Percentiles rank a stretch among this genome's conserved stretches.
These are phyloP conservation scores for Spisula subtruncata DNA, from an alignment of 2,888 invertebrate species.

Conservation along the genomic window DNA sequence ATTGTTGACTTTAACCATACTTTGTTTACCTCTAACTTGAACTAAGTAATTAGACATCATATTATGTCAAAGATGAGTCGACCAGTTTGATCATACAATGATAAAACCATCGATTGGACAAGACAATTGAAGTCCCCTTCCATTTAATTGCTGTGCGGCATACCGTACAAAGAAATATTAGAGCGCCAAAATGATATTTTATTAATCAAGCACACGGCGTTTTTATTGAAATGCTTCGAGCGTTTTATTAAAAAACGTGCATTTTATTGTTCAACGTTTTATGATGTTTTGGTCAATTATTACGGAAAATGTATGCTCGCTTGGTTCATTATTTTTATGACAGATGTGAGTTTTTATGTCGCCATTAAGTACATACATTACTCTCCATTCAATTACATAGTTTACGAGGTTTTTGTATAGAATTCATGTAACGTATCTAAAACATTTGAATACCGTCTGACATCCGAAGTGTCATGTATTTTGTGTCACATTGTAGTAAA, in stretches of 20 bases:
- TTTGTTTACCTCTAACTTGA: not conserved
- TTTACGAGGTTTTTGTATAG: not conserved
- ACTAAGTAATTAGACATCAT: not conserved
- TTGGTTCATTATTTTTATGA: constrained; percentile 9
- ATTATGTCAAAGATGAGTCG: constrained; percentile 11
- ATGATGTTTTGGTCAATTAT: not conserved
- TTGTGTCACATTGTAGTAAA: not conserved
- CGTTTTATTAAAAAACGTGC: not conserved
- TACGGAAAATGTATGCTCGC: not conserved
- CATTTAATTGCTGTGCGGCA: not conserved
- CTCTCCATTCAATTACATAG: not conserved
- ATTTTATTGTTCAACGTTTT: not conserved
- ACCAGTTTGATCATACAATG: not conserved
- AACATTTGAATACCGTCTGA: too few relatives aligned
- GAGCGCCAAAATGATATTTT: not conserved
- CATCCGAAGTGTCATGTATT: too few relatives aligned
- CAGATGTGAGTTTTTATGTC: not conserved
- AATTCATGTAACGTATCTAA: too few relatives aligned
- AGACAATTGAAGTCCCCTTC: not conserved
- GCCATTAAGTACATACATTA: not conserved
- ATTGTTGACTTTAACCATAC: constrained; percentile 5
- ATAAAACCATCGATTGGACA: not conserved
- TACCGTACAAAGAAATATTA: not conserved
- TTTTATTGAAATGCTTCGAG: not conserved
- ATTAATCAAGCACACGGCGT: not conserved